A percentile compares a stretch with the other conserved stretches of the same genome.
Evolutionary conservation across 1,140 invertebrate species (phyloP).

Genomic region (Bilobella aurantiaca): DNA sequence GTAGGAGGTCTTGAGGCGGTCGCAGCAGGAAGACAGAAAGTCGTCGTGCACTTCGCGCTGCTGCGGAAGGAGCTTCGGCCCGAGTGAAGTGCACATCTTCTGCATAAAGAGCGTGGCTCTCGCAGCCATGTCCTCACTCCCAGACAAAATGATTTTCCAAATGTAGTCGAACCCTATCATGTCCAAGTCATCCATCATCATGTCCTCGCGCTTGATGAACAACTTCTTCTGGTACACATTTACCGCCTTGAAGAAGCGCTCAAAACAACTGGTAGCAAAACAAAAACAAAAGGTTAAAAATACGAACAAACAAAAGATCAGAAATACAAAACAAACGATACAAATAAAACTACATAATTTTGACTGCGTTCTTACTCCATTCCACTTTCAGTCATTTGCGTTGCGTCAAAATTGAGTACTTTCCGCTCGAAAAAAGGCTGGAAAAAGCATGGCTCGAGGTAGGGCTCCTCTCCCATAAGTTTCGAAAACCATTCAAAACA

Average conservation of each 20-base stretch:
- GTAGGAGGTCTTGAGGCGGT: slow-evolving; percentile 72
- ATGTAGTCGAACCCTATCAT: slow-evolving; percentile 92
- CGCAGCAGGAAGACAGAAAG: slow-evolving; percentile 79
- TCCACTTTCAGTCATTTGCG: slow-evolving; percentile 83
- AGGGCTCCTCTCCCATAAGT: slow-evolving; percentile 93
- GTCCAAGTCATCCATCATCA: slow-evolving; percentile 70
- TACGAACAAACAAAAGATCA: neutral
- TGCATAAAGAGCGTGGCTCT: slow-evolving; percentile 82
- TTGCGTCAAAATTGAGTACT: slow-evolving; percentile 82
- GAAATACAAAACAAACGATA: neutral
- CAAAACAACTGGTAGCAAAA: slow-evolving; percentile 63
- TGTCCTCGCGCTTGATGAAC: slow-evolving; percentile 67
- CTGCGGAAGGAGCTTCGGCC: slow-evolving; percentile 64
- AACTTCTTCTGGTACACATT: slow-evolving; percentile 92
- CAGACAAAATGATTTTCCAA: slow-evolving; percentile 64
- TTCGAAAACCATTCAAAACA: slow-evolving; percentile 99
- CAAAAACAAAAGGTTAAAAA: neutral
- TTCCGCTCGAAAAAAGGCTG: slow-evolving; percentile 94
- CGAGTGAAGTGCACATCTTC: slow-evolving; percentile 87
- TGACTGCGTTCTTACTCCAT: slow-evolving; percentile 60
- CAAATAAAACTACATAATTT: neutral
- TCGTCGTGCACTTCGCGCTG: slow-evolving; percentile 77
- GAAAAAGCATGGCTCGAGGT: slow-evolving; percentile 91
- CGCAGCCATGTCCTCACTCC: slow-evolving; percentile 80
- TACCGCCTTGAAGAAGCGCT: slow-evolving; percentile 92